These are phyloP conservation scores for Spatula clypeata DNA, from an alignment of 2,797 vertebrate genomes.

Conservation along the genomic window DNA sequence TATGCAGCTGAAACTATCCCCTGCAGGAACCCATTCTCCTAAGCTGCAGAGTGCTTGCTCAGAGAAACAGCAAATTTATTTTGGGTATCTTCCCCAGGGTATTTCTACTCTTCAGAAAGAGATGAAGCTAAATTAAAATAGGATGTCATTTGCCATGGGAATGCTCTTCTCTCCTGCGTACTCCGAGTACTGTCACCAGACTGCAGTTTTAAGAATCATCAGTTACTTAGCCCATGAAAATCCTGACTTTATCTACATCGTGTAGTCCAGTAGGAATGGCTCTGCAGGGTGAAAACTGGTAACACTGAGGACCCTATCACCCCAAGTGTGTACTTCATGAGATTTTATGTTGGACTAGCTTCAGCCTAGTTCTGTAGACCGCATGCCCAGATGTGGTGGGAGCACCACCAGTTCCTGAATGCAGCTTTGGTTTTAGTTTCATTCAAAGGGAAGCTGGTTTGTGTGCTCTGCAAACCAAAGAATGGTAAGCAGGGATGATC, in stretches of 20 bases:
- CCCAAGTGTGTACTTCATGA: neutral
- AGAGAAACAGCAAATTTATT: neutral
- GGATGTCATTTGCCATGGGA: neutral
- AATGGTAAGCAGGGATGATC: neutral
- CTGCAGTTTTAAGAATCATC: neutral
- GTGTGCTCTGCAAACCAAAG: neutral
- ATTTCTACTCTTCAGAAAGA: conserved; percentile 17
- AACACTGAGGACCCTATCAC: neutral
- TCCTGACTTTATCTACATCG: neutral
- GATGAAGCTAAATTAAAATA: neutral
- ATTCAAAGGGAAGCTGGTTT: neutral
- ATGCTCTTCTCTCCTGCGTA: neutral
- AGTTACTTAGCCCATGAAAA: neutral
- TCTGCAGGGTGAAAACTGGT: neutral
- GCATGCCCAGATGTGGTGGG: neutral
- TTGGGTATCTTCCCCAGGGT: neutral
- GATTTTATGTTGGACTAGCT: neutral
- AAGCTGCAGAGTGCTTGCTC: neutral
- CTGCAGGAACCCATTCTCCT: neutral
- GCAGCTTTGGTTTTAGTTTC: neutral
- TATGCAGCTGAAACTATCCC: neutral
- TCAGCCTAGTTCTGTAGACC: neutral
- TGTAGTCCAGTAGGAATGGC: neutral
- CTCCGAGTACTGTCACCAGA: neutral
- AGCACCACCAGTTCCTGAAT: neutral